Base-by-base conservation (phyloP, 2,113 vertebrate genomes). In the Crotophaga sulcirostris region DNA sequence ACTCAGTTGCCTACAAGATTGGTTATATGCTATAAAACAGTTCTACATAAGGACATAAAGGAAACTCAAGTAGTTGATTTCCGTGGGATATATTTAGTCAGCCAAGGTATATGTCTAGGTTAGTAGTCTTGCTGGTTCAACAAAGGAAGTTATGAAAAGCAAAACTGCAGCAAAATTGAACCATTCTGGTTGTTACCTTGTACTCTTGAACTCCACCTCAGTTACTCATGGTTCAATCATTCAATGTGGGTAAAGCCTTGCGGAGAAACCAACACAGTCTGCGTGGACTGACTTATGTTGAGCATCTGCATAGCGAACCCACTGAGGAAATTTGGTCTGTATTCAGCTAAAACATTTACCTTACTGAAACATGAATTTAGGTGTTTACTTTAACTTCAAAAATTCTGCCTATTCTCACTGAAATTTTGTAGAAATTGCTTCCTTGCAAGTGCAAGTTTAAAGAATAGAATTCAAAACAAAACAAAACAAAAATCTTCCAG, bases 391-490 rank as follows among this genome's bases (percentile, higher is more conserved):
- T 7, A 17, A 34, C 51, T 29, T 40, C 3, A 34, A 72, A 77
- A 60, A 78, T 56, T 64, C 19, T 17, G 55, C 11, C 9, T 81
- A 4, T 20, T 72, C 11, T 59, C 13, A 16, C 23, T 44, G n/a
- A 63, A 68, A 45, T 36, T 11, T 38, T 29, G 8, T 47, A 21
- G 24, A 58, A 68, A 25, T 36, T 7, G 3, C 16, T 45, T 8
- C 13, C 3, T 68, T 8, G 2, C 42, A 9, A 1, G 2, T 4
- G 17, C 4, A 5, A 29, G 11, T 75, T 16, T 38, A 33, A 81
- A 73, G 29, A 80, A 52, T 6, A 58, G 33, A 7, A 13, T 76
- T 62, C 25, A 8, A 38, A 49, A 67, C 33, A 33, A 81, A 18
- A 20, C 5, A 11, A 23, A 3, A 11, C 6, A 26, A 13, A 14